These are phyloP conservation scores for Gymnoscelis rufifasciata DNA, from an alignment of 2,888 invertebrate genomes.

Conservation along the genomic window DNA sequence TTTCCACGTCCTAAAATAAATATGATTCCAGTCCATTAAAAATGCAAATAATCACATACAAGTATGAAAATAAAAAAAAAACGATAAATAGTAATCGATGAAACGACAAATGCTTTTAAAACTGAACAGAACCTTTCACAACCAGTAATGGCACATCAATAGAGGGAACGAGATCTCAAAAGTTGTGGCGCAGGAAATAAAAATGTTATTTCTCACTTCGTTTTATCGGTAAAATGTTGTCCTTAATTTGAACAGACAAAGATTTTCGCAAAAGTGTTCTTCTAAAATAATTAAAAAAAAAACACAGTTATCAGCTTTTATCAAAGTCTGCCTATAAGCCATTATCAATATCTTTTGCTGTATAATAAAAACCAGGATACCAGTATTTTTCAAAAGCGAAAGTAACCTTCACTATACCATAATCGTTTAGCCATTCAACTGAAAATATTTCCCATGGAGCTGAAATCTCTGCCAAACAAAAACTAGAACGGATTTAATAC, in stretches of 20 bases:
- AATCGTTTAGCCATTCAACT: not conserved
- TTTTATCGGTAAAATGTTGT: slow-evolving; percentile 5
- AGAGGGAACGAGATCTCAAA: slow-evolving; percentile 5
- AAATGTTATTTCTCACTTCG: slow-evolving; percentile 6
- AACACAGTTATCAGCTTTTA: too few species aligned
- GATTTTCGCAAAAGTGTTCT: not conserved
- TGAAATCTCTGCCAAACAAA: slow-evolving; percentile 27
- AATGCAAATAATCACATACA: too few species aligned
- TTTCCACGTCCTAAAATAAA: too few species aligned
- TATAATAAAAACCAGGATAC: too few species aligned
- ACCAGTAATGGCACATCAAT: slow-evolving; percentile 9
- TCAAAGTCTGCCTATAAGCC: too few species aligned
- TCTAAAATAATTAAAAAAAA: not conserved
- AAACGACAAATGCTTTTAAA: slow-evolving; percentile 8
- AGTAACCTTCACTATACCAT: not conserved
- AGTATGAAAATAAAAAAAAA: not conserved
- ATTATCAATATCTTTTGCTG: too few species aligned
- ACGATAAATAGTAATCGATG: slow-evolving; percentile 1
- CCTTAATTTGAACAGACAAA: not conserved
- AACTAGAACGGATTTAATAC: slow-evolving; percentile 35
- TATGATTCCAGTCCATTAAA: too few species aligned
- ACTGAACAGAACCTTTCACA: slow-evolving; percentile 6
- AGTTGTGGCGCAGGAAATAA: slow-evolving; percentile 9
- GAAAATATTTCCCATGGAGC: not conserved
- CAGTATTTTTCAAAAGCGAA: not conserved